Evolutionary conservation across 2,888 invertebrate genomes (phyloP).

Genomic region (Corythucha ciliata): DNA sequence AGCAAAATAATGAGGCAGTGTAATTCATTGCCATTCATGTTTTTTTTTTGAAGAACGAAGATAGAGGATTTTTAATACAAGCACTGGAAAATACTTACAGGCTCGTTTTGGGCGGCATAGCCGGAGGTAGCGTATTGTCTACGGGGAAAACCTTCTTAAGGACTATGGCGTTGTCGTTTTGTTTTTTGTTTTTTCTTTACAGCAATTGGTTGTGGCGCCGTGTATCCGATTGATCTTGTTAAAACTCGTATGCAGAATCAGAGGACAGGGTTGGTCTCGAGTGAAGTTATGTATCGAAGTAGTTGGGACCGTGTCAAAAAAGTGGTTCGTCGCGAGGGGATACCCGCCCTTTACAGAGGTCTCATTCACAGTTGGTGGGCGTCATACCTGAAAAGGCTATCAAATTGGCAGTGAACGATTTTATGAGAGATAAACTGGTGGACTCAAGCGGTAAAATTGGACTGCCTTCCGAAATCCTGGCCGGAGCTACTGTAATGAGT

Average conservation of each 20-base stretch:
- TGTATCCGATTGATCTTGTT: slow-evolving; percentile 97
- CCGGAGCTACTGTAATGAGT: slow-evolving; percentile 70
- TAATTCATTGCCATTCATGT: background rate
- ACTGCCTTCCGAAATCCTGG: slow-evolving; percentile 74
- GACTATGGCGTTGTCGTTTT: no score
- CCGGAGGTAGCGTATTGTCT: slow-evolving; percentile 65
- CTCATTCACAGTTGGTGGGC: slow-evolving; percentile 90
- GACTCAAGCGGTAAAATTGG: slow-evolving; percentile 76
- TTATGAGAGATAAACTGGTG: slow-evolving; percentile 87
- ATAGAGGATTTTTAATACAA: slow-evolving; percentile 75
- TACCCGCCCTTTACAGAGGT: slow-evolving; percentile 78
- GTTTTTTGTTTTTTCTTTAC: slow-evolving; percentile 35
- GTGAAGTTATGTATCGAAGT: slow-evolving; percentile 93
- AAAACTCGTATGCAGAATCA: slow-evolving; percentile 99
- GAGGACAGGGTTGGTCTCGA: slow-evolving; percentile 87
- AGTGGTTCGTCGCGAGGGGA: slow-evolving; percentile 81
- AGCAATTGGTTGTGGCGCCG: slow-evolving; percentile 96
- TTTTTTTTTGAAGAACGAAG: slow-evolving; percentile 68
- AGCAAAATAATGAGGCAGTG: slow-evolving; percentile 66
- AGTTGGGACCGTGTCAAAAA: slow-evolving; percentile 95
- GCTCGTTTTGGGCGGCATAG: slow-evolving; percentile 81
- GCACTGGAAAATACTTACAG: slow-evolving; percentile 88
- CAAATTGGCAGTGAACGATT: slow-evolving; percentile 93
- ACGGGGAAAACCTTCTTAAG: background rate
- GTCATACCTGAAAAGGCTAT: slow-evolving; percentile 99